These are phyloP conservation scores for Ceratotherium simum DNA, from an alignment of 2,113 vertebrate genomes.

Conservation along the genomic window DNA sequence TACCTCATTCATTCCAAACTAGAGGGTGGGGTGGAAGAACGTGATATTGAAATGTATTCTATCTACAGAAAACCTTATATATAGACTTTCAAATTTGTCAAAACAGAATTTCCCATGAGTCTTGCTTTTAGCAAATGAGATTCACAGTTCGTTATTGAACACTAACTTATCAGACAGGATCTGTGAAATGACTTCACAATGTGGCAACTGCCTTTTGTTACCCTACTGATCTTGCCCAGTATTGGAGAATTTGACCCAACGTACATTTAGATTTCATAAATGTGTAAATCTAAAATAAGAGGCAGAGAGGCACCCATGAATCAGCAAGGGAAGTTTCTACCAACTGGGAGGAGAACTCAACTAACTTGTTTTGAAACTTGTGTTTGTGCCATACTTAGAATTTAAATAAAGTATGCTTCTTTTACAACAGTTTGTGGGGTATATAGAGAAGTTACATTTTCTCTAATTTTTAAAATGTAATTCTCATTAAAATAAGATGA, in stretches of 20 bases:
- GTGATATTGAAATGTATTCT: background rate
- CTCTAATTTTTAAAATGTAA: constrained; percentile 15
- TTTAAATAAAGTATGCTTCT: constrained; percentile 15
- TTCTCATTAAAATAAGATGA: constrained; percentile 24
- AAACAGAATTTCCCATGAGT: background rate
- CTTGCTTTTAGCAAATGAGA: background rate
- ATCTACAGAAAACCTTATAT: constrained; percentile 7
- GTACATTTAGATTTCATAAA: constrained; percentile 5
- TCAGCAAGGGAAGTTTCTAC: background rate
- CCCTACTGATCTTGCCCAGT: background rate
- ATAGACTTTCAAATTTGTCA: background rate
- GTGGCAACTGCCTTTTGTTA: background rate
- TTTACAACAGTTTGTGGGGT: background rate
- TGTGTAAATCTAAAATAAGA: background rate
- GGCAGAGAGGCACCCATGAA: background rate
- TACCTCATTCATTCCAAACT: background rate
- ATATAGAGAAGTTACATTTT: background rate
- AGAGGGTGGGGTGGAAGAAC: background rate
- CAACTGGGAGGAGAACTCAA: background rate
- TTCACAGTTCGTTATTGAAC: background rate
- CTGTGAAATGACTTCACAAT: background rate
- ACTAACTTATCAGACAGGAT: background rate
- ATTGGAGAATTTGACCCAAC: background rate
- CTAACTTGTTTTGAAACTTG: constrained; percentile 25
- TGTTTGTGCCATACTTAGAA: background rate